Conservation (phyloP, 2,797 vertebrate species). For the Xerus rutilus region DNA sequence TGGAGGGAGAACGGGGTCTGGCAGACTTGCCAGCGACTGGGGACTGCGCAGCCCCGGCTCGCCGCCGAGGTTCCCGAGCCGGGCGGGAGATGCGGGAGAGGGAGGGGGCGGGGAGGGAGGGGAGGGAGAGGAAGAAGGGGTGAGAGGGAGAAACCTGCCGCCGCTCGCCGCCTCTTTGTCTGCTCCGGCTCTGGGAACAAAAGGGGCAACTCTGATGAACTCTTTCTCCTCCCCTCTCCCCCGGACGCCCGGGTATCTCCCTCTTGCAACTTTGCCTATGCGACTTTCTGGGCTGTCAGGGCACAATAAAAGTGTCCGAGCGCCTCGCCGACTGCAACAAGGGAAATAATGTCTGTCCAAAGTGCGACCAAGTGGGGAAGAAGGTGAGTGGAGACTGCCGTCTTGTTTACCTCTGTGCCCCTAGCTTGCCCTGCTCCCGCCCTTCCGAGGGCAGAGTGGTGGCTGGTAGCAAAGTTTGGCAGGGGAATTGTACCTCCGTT, state of each 20-base stretch:
- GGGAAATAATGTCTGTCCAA: neutral
- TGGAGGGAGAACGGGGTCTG: conserved; percentile 63
- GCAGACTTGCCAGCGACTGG: conserved; percentile 77
- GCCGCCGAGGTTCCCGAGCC: conserved; percentile 77
- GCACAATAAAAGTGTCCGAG: conserved; percentile 60
- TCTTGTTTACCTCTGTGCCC: conserved; percentile 50
- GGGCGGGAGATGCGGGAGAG: conserved; percentile 82
- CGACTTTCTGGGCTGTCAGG: conserved; percentile 81
- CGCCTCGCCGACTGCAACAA: neutral
- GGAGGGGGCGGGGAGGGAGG: conserved; percentile 80
- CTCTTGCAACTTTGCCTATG: conserved; percentile 82
- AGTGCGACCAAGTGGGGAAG: conserved; percentile 63
- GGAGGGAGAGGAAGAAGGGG: conserved; percentile 83
- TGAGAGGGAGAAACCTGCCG: conserved; percentile 89
- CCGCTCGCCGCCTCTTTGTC: conserved; percentile 90
- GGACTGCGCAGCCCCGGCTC: conserved; percentile 71
- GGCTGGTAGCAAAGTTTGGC: conserved; percentile 71
- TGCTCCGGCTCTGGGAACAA: conserved; percentile 91
- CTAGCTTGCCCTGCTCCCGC: neutral
- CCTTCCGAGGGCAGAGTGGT: conserved; percentile 37
- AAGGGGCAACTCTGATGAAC: conserved; percentile 91
- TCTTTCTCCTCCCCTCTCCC: conserved; percentile 85
- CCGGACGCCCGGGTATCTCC: conserved; percentile 80
- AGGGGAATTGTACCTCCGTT: conserved; percentile 41
- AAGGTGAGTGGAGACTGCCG: conserved; percentile 74